Evolutionary conservation across 2,113 vertebrate genomes (phyloP).

Genomic region (Phalacrocorax pelagicus): DNA sequence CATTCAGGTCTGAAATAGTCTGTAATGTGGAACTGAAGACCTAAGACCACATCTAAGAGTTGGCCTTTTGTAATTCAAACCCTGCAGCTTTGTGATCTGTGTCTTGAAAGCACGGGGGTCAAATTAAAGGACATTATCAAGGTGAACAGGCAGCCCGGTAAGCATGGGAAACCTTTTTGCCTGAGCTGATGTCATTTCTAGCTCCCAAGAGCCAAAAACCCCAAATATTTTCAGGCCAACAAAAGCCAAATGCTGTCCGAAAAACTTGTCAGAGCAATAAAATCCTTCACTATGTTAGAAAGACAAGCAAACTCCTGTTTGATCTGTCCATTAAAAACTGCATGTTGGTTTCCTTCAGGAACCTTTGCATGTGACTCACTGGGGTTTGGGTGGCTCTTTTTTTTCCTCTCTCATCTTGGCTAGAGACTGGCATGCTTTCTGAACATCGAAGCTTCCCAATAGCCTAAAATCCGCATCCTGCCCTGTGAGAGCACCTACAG

Average conservation of each 20-base stretch:
- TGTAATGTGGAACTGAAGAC: not conserved
- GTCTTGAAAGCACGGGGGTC: not conserved
- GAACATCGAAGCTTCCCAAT: not conserved
- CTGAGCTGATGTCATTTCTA: not conserved
- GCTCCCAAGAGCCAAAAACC: not conserved
- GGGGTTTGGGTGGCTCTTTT: not conserved
- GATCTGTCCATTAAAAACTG: not conserved
- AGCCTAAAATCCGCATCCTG: not conserved
- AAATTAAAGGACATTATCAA: not conserved
- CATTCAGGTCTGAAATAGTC: not conserved
- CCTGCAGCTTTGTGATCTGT: not conserved
- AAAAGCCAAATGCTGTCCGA: not conserved
- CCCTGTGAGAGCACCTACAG: not conserved
- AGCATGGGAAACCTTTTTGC: not conserved
- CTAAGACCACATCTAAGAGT: not conserved
- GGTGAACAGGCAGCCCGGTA: not conserved
- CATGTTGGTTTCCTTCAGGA: not conserved
- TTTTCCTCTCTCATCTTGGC: not conserved
- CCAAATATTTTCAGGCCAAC: not conserved
- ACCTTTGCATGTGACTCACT: not conserved
- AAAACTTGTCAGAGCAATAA: not conserved
- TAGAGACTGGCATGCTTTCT: not conserved
- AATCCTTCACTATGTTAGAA: not conserved
- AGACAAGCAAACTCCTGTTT: not conserved
- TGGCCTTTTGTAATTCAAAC: not conserved